Base-by-base conservation (phyloP, 1,140 invertebrate species). In the Parapsyche elsis region DNA sequence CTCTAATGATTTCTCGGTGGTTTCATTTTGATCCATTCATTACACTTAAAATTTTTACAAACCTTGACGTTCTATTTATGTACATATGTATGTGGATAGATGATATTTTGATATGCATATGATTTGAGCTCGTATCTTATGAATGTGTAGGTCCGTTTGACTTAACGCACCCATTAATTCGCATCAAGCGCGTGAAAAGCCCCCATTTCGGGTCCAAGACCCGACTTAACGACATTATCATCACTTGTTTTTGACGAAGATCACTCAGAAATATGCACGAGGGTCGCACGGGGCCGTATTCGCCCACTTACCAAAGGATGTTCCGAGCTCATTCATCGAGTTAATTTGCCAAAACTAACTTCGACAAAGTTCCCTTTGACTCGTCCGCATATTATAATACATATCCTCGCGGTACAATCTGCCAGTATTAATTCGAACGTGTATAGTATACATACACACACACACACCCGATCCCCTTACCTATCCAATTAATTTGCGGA, bases 221-320 rank as follows among this genome's bases (percentile, higher is more conserved):
- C 64, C 64, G 21, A 67, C 23, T 30, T 67, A 67, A 67, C 64
- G 64, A 67, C 24, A 24, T 67, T 67, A 67, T 67, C 64, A 23
- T 26, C 9, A n/a, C 64, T 12, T 23, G 64, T 67, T 67, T 67
- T 67, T 30, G 64, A 67, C 23, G 21, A 67, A 67, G 64, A 67
- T 67, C 64, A 67, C 23, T 67, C 23, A 26, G 64, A 67, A 67
- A 67, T 67, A 67, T 67, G 64, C 24, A 67, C 14, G 24, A 67
- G 24, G 64, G 64, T 67, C 21, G 9, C 24, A 38, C n/a, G 24
- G 19, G 24, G 12, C 64, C 64, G 14, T 5, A 14, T 12, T 53
- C 49, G 12, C 12, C 7, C 30, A 12, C 49, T 53, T 53, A 53
- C 49, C 49, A 53, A 53, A 53, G 49, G 49, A 53, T 53, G 16